A percentile compares a stretch with the other conserved stretches of the same genome.
These are phyloP conservation scores for Zoanthus sansibaricus DNA, from an alignment of 92 coral and sea anemone genomes.

Conservation along the genomic window DNA sequence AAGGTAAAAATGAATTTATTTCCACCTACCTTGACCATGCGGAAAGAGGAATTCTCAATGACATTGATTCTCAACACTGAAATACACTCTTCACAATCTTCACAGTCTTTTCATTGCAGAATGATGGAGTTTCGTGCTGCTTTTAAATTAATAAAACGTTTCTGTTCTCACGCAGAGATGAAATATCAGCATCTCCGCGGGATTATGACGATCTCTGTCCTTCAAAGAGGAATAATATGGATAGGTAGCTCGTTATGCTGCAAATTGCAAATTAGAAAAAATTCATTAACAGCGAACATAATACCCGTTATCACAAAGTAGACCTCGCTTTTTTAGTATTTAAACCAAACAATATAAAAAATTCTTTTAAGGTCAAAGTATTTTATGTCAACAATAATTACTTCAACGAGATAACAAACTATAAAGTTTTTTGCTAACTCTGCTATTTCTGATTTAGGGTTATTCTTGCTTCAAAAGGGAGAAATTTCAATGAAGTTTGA, in stretches of 20 bases:
- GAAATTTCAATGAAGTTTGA: slow-evolving; percentile 3
- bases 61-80: slow-evolving; percentile 5
- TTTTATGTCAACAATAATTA: neutral
- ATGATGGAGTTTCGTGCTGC: slow-evolving; percentile 23
- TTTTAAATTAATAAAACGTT: slow-evolving; percentile 23
- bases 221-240: slow-evolving; percentile 9
- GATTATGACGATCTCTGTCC: neutral
- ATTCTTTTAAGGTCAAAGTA: neutral
- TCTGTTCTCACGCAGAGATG: slow-evolving; percentile 14
- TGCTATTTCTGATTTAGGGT: neutral
- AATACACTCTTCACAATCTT: neutral
- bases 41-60: slow-evolving; percentile 2
- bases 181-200: slow-evolving; percentile 6
- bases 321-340: neutral
- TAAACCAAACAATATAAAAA: neutral
- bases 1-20: neutral
- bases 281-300: slow-evolving; percentile 25
- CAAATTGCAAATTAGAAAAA: slow-evolving; percentile 39
- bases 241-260: neutral
- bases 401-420: neutral
- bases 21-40: neutral
- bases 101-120: slow-evolving; percentile 12
- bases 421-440: neutral
- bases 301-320: slow-evolving; percentile 1
- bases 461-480: neutral